Evolutionary conservation across 2,888 invertebrate genomes (phyloP).

Genomic region (Psylliodes chrysocephalus): DNA sequence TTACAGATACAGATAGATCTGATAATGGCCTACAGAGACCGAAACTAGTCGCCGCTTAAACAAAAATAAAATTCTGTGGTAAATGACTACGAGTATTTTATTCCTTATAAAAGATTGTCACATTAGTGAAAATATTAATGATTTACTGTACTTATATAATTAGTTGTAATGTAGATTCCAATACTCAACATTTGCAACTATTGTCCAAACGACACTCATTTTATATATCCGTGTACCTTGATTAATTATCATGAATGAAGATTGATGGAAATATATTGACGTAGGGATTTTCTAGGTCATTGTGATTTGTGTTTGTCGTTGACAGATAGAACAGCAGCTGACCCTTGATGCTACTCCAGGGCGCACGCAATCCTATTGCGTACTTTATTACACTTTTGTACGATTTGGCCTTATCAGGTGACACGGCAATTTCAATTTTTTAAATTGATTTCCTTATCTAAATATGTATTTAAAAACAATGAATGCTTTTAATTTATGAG

Average conservation of each 20-base stretch:
- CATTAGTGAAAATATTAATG: too few species aligned
- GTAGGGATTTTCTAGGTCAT: constrained; percentile 58
- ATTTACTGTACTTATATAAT: not conserved
- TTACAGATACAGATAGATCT: too few species aligned
- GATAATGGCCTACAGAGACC: too few species aligned
- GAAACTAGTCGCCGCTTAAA: too few species aligned
- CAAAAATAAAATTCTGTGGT: too few species aligned
- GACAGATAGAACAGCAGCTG: constrained; percentile 52
- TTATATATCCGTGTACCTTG: constrained; percentile 30
- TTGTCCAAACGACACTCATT: not conserved
- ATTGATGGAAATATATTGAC: constrained; percentile 57
- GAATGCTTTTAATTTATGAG: too few species aligned
- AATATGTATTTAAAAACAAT: constrained; percentile 9
- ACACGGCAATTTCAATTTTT: constrained; percentile 4
- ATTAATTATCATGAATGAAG: constrained; percentile 55
- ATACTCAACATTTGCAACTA: too few species aligned
- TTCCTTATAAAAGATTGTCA: too few species aligned
- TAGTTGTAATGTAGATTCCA: too few species aligned
- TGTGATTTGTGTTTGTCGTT: constrained; percentile 59
- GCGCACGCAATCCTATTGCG: constrained; percentile 40
- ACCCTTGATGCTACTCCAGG: constrained; percentile 33
- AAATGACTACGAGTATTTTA: too few species aligned
- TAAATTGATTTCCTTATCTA: constrained; percentile 20
- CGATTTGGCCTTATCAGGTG: constrained; percentile 42
- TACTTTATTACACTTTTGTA: constrained; percentile 49